Conservation (phyloP, 2,113 vertebrate genomes). For the Muscicapa adusta region DNA sequence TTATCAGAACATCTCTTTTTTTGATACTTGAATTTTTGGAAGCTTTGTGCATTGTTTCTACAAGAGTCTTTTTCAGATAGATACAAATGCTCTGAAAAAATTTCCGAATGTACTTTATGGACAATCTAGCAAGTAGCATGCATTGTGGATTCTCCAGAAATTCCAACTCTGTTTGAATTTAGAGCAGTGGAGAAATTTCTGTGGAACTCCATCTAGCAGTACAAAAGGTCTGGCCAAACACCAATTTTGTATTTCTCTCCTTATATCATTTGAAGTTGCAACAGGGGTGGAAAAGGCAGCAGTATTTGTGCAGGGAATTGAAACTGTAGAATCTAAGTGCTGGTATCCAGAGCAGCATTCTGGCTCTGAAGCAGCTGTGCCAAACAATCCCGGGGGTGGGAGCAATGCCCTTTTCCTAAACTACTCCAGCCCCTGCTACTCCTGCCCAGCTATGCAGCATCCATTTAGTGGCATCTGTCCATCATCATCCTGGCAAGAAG, state of each 20-base stretch:
- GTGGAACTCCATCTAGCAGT: neutral
- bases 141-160: constrained; percentile 9
- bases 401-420: neutral
- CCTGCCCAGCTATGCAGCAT: neutral
- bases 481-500: neutral
- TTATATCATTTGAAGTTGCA: neutral
- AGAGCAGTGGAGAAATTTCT: neutral
- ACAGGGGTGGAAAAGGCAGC: neutral
- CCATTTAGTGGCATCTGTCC: neutral
- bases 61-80: constrained; percentile 28
- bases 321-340: neutral
- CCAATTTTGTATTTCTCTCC: neutral
- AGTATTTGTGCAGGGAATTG: neutral
- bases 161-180: neutral
- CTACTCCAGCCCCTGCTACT: neutral
- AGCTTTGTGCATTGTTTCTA: constrained; percentile 43
- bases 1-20: neutral
- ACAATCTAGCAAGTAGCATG: constrained; percentile 4
- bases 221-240: neutral
- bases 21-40: constrained; percentile 50
- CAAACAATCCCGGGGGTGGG: neutral
- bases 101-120: constrained; percentile 13
- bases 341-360: neutral
- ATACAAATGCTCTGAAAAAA: neutral
- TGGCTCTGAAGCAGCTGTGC: neutral